A percentile compares a stretch with the other conserved stretches of the same genome.
Conservation (phyloP, 2,888 invertebrate genomes). For the Eupsilia transversa region DNA sequence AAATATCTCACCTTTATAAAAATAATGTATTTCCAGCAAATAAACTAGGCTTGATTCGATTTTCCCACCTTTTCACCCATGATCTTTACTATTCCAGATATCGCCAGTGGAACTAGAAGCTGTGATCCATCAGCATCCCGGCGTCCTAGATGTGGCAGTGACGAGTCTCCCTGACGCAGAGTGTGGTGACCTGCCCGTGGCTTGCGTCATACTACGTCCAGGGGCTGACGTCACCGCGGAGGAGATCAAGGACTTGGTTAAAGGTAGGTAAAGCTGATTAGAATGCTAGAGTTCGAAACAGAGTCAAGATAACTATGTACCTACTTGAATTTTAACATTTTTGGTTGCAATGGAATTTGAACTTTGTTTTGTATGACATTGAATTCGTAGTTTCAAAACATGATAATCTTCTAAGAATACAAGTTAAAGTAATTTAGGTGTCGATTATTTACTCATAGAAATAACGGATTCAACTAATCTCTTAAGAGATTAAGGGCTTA, state of each 20-base stretch:
- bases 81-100: constrained; percentile 68
- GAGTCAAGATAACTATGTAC: too few species aligned
- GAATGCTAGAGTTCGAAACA: background rate
- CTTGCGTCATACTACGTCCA: constrained; percentile 72
- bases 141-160: constrained; percentile 69
- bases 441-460: background rate
- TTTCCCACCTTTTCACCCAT: background rate
- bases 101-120: constrained; percentile 47
- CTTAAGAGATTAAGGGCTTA: too few species aligned
- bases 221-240: constrained; percentile 68
- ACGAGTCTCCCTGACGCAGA: constrained; percentile 73
- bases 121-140: constrained; percentile 22
- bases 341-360: background rate
- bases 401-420: background rate
- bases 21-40: too few species aligned
- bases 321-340: background rate
- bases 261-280: constrained; percentile 67
- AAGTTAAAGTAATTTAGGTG: background rate
- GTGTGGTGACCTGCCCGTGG: constrained; percentile 78
- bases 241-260: constrained; percentile 79
- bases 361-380: background rate
- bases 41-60: too few species aligned
- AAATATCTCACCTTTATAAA: too few species aligned
- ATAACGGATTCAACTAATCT: background rate
- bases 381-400: background rate